These are phyloP conservation scores for Proterorhinus semilunaris DNA, from an alignment of 2,113 vertebrate species.

Conservation along the genomic window DNA sequence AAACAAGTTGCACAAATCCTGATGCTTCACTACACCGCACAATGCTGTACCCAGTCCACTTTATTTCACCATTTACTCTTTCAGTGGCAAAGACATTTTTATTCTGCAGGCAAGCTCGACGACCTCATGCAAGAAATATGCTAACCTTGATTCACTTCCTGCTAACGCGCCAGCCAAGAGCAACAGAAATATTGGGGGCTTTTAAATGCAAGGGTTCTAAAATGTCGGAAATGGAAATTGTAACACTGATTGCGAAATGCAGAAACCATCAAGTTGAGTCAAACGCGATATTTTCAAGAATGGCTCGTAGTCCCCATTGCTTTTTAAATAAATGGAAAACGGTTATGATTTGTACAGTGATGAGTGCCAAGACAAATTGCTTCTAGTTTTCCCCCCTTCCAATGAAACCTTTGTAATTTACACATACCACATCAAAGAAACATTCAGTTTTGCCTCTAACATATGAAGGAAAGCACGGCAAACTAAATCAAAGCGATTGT, in stretches of 20 bases:
- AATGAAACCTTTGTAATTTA: conserved; percentile 35
- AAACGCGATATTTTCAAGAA: conserved; percentile 48
- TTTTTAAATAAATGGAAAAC: conserved; percentile 58
- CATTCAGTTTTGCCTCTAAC: conserved; percentile 48
- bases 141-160: conserved; percentile 58
- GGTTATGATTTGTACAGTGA: conserved; percentile 47
- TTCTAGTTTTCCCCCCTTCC: conserved; percentile 30
- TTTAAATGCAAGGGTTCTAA: conserved; percentile 52
- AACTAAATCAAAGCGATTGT: conserved; percentile 33
- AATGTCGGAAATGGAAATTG: conserved; percentile 49
- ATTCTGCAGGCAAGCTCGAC: conserved; percentile 64
- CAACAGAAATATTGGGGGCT: conserved; percentile 60
- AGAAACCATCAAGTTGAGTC: conserved; percentile 39
- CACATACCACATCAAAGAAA: conserved; percentile 66
- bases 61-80: conserved; percentile 64
- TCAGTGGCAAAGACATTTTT: conserved; percentile 59
- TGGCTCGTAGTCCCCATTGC: conserved; percentile 26
- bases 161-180: conserved; percentile 52
- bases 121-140: conserved; percentile 77
- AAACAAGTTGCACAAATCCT: conserved; percentile 26
- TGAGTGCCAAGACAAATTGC: conserved; percentile 65
- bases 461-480: background rate
- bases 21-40: conserved; percentile 43
- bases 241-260: conserved; percentile 30
- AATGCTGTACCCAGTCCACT: conserved; percentile 47